These are phyloP conservation scores for Limanda limanda DNA, from an alignment of 2,113 vertebrate genomes.

Conservation along the genomic window DNA sequence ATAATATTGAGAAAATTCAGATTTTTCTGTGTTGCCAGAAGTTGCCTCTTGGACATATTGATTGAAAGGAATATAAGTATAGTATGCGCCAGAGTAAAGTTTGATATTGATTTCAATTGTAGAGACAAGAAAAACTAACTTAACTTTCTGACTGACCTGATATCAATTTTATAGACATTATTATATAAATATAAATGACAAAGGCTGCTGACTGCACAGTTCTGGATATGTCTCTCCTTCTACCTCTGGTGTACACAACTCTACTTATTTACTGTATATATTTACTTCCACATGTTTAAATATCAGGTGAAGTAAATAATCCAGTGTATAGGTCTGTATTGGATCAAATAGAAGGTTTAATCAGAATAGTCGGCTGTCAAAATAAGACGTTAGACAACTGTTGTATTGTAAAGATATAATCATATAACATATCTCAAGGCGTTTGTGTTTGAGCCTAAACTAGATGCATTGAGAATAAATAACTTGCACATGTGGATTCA, in stretches of 20 bases:
- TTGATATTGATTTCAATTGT: background rate
- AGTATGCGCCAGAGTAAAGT: background rate
- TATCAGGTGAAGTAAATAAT: too few species aligned
- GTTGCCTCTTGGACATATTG: background rate
- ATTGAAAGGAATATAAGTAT: constrained; percentile 17
- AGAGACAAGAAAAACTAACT: constrained; percentile 7
- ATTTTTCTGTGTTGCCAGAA: background rate
- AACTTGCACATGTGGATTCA: constrained; percentile 20
- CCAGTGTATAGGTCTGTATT: too few species aligned
- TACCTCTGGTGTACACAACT: too few species aligned
- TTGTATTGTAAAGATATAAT: constrained; percentile 24
- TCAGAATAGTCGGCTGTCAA: background rate
- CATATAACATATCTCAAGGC: constrained; percentile 13
- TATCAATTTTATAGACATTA: background rate
- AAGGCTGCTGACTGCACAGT: too few species aligned
- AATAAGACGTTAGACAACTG: constrained; percentile 15
- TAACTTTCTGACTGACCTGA: too few species aligned
- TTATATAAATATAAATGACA: too few species aligned
- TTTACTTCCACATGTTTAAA: too few species aligned
- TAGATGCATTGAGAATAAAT: constrained; percentile 6
- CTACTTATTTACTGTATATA: too few species aligned
- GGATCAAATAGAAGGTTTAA: background rate
- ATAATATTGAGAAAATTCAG: constrained; percentile 9
- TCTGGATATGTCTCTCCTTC: too few species aligned
- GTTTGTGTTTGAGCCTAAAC: constrained; percentile 19